Base-by-base conservation (phyloP, 2,797 vertebrate species). In the Gymnoscopelus microlampas region DNA sequence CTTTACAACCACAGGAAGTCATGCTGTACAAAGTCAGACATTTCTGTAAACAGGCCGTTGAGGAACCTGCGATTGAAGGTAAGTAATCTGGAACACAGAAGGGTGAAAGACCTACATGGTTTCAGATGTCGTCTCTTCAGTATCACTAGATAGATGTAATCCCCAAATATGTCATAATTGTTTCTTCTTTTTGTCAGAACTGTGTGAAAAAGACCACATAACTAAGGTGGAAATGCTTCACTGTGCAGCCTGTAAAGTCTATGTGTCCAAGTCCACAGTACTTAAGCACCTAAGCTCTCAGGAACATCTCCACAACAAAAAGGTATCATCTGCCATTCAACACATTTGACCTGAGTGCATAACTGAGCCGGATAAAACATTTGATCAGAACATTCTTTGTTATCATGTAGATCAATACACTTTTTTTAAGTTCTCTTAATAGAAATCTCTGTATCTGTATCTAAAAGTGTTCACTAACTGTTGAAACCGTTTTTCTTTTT, bases 181-280 rank as follows among this genome's bases (percentile, higher is more conserved):
- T 9, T 9, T 1, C 3, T 74, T 10, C 71, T 5, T 59, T 62
- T 74, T 54, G 8, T 74, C 76, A 92, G 92, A 74, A 60, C 82
- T 93, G 61, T 84, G 88, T 71, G 85, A 89, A 63, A 87, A 86
- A 3, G 87, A 92, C 55, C 77, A 89, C 81, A 88, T 93, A 87
- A 91, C 81, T 11, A 89, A 85, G 74, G 68, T 91, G 14, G 89
- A 90, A 60, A 70, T 92, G 77, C 83, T 92, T 71, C 87, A 88
- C 65, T 90, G 90, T 60, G 83, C 85, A 0, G 86, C 88, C 0
- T 92, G 88, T 53, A 80, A 81, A 5, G 53, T 84, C 23, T 82
- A 85, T 0, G 35, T 88, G 10, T 79, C 82, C 39, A 85, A 71
- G 7, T 73, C 79, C 0, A 78, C 85, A 0, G 90, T 92, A 50